Evolutionary conservation across 2,888 invertebrate species (phyloP), one percentile per base, ranked within the genome.

Genomic region (Hanleya hanleyi): DNA sequence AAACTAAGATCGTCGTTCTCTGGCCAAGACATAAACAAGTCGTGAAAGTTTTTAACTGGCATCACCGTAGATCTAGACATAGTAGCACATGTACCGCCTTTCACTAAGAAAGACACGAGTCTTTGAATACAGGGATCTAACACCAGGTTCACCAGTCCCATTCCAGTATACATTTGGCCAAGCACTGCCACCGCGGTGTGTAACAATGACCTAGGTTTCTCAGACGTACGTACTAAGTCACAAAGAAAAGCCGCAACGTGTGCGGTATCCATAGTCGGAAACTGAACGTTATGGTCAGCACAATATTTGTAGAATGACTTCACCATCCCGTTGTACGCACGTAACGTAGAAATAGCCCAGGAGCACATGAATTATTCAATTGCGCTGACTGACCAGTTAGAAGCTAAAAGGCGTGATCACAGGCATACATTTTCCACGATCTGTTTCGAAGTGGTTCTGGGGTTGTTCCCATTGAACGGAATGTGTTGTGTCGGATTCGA

Each of bases 361-460:
- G 15, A 57, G 9, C 9, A 22, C 26, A 9, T 12, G 9, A 57
- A 57, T 26, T 57, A 26, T 9, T 18, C 22, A 18, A 22, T 22
- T 9, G 57, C 57, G 12, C 57, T 12, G 22, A 9, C 22, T 9
- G 57, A n/a, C 47, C 47, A n/a, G 12, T 41, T 12, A 15, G 12
- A 41, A n/a, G 12, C 47, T 41, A n/a, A 15, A 15, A 41, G 47
- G n/a, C 47, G 47, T 15, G 12, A 15, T n/a, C n/a, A 12, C 47
- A 41, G 6, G 35, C 69, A 41, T 15, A 62, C 29, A 72, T 50
- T 36, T 4, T 61, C 69, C 69, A 69, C 22, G 18, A 22, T 38
- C n/a, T 1, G 62, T 69, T 69, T 18, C 26, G 12, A 6, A 41
- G 47, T 6, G 41, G 57, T 32, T 67, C 70, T n/a, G 62, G 36